phyloP scores from a whole-genome alignment of 2,888 invertebrate genomes.

The Andrena flavipes region DNA sequence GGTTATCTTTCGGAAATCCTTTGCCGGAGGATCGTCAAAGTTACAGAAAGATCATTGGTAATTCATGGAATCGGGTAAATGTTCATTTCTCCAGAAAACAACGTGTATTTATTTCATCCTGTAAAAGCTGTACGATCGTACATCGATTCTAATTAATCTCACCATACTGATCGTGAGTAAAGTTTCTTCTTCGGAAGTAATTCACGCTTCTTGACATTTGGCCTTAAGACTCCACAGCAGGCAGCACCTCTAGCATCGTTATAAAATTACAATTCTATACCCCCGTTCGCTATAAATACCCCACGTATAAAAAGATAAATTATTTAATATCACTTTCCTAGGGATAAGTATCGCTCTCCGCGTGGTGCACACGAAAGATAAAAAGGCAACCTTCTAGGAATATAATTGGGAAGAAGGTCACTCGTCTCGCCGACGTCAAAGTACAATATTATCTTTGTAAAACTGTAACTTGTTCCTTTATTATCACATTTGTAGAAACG shows the following conservation, averaged over 20 bases:
- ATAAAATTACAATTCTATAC: constrained; percentile 10
- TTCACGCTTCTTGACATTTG: neutral
- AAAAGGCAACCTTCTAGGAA: neutral
- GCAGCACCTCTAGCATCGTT: neutral
- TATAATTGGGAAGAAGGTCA: neutral
- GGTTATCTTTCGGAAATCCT: no score
- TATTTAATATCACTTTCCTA: neutral
- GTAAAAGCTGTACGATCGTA: constrained; percentile 31
- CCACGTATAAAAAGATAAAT: constrained; percentile 30
- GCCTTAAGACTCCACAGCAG: neutral
- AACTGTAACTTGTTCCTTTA: neutral
- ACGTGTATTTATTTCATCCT: constrained; percentile 45
- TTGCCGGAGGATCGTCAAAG: neutral
- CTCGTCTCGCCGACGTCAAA: neutral
- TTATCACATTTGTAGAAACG: constrained; percentile 2
- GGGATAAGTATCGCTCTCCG: neutral
- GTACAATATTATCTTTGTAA: neutral
- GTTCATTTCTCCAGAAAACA: constrained; percentile 8
- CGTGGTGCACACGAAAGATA: no score
- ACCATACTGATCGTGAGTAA: neutral
- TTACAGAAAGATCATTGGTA: neutral
- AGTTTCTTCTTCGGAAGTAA: neutral
- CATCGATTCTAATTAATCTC: neutral
- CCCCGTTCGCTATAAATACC: neutral
- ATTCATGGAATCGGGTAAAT: neutral